Evolutionary conservation across 2,113 vertebrate genomes (phyloP).

Genomic region (Rhegmatorhina hoffmannsi): DNA sequence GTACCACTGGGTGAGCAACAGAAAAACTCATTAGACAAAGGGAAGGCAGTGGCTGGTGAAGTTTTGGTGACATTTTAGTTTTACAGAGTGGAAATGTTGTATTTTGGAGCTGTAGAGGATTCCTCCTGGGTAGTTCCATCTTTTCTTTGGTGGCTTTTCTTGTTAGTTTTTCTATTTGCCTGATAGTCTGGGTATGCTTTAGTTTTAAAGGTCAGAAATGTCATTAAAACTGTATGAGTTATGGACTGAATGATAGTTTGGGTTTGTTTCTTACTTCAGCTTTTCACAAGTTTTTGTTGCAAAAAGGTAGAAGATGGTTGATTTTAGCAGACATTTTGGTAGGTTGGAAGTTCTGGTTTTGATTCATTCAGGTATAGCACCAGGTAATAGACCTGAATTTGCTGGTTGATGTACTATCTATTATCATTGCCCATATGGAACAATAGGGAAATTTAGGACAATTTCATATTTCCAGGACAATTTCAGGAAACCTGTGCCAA

Average conservation of each 20-base stretch:
- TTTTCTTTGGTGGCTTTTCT: not conserved
- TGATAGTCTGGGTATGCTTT: constrained; percentile 5
- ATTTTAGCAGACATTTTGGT: not conserved
- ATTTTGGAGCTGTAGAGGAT: not conserved
- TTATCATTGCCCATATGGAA: not conserved
- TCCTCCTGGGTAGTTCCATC: not conserved
- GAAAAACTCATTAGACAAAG: not conserved
- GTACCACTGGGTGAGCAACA: not conserved
- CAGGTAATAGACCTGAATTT: not conserved
- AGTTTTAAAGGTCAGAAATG: constrained; percentile 63
- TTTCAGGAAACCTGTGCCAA: not conserved
- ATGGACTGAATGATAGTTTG: not conserved
- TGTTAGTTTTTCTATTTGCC: not conserved
- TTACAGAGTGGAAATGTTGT: not conserved
- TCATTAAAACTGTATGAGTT: constrained; percentile 36
- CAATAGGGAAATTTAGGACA: not conserved
- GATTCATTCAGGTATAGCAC: not conserved
- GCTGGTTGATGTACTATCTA: not conserved
- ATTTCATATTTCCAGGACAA: not conserved
- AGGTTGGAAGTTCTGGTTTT: not conserved
- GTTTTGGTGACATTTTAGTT: not conserved
- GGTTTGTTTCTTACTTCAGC: not conserved
- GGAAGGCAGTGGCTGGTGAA: not conserved
- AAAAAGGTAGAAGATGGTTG: not conserved
- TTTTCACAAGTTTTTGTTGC: not conserved